phyloP scores from a whole-genome alignment of 2,888 invertebrate genomes.

The Metacarcinus magister region DNA sequence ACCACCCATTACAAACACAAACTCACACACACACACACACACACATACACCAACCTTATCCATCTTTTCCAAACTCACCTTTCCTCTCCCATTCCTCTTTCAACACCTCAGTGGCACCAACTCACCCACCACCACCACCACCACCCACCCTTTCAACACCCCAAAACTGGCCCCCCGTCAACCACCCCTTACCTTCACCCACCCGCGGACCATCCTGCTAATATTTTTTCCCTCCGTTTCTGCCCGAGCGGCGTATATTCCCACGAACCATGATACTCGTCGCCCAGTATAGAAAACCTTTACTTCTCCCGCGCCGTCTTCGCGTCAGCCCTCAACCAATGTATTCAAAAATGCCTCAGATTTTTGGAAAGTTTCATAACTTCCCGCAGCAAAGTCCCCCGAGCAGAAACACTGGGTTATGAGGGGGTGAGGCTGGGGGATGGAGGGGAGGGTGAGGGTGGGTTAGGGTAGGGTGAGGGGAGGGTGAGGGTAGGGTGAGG shows the following conservation, averaged over 20 bases:
- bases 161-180: not conserved
- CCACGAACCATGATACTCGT: not conserved
- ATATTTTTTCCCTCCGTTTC: not conserved
- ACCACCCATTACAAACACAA: not conserved
- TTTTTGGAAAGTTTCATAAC: conserved; percentile 80
- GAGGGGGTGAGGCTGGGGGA: conserved; percentile 36
- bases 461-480: not conserved
- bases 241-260: not conserved
- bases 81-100: not conserved
- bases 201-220: not conserved
- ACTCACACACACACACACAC: not conserved
- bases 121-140: not conserved
- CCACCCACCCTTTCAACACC: not conserved
- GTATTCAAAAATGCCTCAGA: conserved; percentile 78
- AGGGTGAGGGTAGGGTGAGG: not conserved
- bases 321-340: conserved; percentile 32
- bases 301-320: conserved; percentile 38
- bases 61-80: not conserved
- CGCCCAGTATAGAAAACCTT: conserved; percentile 64
- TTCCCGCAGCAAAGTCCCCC: conserved; percentile 70
- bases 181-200: not conserved
- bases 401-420: conserved; percentile 70
- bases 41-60: not conserved
- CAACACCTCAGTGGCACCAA: not conserved
- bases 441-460: not conserved